Evolutionary conservation across 2,797 vertebrate species (phyloP), one percentile per base, ranked within the genome.

Genomic region (Coreius guichenoti): DNA sequence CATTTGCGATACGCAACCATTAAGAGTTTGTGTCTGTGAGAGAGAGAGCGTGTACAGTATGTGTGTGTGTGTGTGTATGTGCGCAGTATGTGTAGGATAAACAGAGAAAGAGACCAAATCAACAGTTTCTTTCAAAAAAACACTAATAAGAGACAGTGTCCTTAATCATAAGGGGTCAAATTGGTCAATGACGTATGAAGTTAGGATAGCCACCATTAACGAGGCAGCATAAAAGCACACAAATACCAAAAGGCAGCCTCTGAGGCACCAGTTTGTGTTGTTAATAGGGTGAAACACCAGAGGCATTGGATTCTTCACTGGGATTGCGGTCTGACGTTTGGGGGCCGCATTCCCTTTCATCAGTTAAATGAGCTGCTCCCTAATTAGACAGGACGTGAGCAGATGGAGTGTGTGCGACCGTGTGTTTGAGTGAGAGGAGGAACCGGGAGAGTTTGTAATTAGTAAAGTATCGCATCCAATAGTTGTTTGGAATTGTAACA

Each of bases 391-490:
- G 77, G 84, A 45, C 47, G 85, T 51, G 78, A 88, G 84, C 92
- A 93, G 93, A 94, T 92, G 93, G 88, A 90, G 63, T 79, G 81
- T 90, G 67, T 87, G 78, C 58, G 65, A 86, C 54, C 45, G 36
- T 82, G 74, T 77, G 77, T 86, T 86, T 54, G 72, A 39, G 39
- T 33, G 69, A 73, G 79, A 58, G 65, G 85, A 81, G 87, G 88
- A 90, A 87, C 90, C 91, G 69, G 86, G 90, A 86, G 91, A 91
- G 90, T 94, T 94, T 92, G 92, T 95, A 93, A 95, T 95, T 94
- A 94, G 91, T 88, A 86, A 85, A 91, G 89, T 89, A 90, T 92
- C 86, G 84, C 86, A 90, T 88, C 88, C 91, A 90, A 88, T 92
- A 93, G 93, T 91, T 94, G 92, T 90, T 90, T 88, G 81, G 89